phyloP scores from a whole-genome alignment of 1,140 invertebrate species.

The Campoletis sonorensis region DNA sequence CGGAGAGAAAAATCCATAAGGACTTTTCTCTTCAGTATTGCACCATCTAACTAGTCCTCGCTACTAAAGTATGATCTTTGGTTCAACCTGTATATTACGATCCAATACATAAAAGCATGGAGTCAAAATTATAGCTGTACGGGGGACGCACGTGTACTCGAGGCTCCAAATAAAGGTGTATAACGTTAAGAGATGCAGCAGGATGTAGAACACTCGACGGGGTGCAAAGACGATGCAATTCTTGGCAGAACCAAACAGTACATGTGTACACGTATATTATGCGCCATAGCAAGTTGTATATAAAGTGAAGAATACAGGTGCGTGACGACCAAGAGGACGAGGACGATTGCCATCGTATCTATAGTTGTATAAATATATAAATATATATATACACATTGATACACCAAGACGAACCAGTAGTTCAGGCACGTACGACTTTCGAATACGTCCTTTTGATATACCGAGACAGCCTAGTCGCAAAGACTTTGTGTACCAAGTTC shows the following conservation, averaged over 20 bases:
- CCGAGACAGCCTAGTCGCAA: background rate
- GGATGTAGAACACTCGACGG: constrained; percentile 2
- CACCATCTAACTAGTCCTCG: no score
- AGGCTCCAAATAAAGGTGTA: background rate
- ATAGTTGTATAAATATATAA: constrained; percentile 17
- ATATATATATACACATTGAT: background rate
- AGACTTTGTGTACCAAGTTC: background rate
- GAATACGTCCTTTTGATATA: constrained; percentile 24
- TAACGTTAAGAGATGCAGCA: constrained; percentile 2
- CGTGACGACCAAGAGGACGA: constrained; percentile 20
- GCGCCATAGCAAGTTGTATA: constrained; percentile 9
- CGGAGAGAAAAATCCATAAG: no score
- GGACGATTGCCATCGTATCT: constrained; percentile 34
- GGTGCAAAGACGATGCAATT: background rate
- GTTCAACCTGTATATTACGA: background rate
- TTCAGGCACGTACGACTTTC: constrained; percentile 21
- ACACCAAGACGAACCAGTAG: background rate
- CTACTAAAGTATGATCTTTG: no score
- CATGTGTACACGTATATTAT: constrained; percentile 24
- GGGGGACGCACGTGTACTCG: background rate
- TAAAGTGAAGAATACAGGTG: constrained; percentile 22
- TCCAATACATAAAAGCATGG: background rate
- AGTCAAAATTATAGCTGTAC: constrained; percentile 1
- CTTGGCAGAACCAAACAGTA: background rate
- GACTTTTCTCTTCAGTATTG: no score